Base-by-base conservation (phyloP, 1,140 invertebrate genomes). In the Matsumurasca onukii region DNA sequence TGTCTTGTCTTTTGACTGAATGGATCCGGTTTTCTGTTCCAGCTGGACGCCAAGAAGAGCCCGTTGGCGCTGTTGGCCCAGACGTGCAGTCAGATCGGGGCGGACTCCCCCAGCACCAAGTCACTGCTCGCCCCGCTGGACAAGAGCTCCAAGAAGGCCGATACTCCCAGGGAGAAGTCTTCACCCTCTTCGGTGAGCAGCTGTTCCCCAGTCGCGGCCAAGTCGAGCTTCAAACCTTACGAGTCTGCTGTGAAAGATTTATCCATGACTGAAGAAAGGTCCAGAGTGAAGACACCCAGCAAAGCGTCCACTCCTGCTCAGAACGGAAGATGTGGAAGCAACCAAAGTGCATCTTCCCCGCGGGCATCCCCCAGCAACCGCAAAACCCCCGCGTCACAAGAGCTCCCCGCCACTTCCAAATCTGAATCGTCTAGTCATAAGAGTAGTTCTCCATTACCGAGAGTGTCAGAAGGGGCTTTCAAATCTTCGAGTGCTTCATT, bases 41-140 rank as follows among this genome's bases (percentile, higher is more conserved):
- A 98, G 96, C 87, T 98, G 88, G 96, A 98, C 78, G 92, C 95
- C 66, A 98, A 98, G 82, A 98, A 98, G 81, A 98, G 95, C 83
- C 97, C 97, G 0, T 80, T 99, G 77, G 97, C 97, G n/a, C 81
- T 99, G 49, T 82, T 99, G 78, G 97, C 96, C 22, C 96, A 98
- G 82, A 99, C 97, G 25, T 99, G 97, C 84, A 97, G 93, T 77
- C 97, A 97, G 78, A 98, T 98, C 72, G 97, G 97, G 27, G 94
- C 95, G 0, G 97, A 98, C 78, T 88, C 92, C 0, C 87, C 92
- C 3, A 62, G 30, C 20, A 70, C 70, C 1, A 72, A 72, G 61
- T 78, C 87, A 1, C 93, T 95, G 73, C 87, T 91, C 0, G 75
- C 93, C 51, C 83, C 92, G 45, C 87, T 88, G 0, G 82, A 88